phyloP scores from a whole-genome alignment of 2,113 vertebrate species.

The Crotalus viridis region DNA sequence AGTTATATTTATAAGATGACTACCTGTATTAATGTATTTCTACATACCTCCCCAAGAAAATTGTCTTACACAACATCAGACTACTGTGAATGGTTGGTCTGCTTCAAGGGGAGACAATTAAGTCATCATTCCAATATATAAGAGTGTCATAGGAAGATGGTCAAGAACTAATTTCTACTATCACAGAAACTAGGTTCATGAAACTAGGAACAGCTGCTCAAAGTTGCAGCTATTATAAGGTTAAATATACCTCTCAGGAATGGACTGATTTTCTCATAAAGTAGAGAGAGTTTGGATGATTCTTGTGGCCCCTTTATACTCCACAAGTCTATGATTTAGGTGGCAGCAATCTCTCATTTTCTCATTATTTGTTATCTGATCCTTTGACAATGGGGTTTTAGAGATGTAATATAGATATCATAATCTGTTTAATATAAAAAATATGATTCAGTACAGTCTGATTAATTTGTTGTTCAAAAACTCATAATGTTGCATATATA shows the following conservation, averaged over 20 bases:
- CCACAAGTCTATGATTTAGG: not conserved
- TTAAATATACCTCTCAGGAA: not conserved
- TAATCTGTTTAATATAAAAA: not conserved
- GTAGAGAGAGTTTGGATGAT: not conserved
- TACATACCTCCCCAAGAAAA: not conserved
- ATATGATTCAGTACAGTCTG: not conserved
- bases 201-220: not conserved
- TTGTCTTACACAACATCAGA: not conserved
- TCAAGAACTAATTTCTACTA: not conserved
- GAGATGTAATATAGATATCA: not conserved
- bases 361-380: not conserved
- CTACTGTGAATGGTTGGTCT: not conserved
- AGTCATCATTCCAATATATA: not conserved
- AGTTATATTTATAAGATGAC: too few species aligned
- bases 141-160: not conserved
- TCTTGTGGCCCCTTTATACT: not conserved
- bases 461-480: not conserved
- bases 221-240: not conserved
- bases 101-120: not conserved
- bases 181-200: not conserved
- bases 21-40: not conserved
- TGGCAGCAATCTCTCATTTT: not conserved
- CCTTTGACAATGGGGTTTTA: not conserved
- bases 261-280: not conserved
- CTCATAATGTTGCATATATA: not conserved